Evolutionary conservation across 2,113 vertebrate genomes (phyloP).

Genomic region (Syngnathus scovelli): DNA sequence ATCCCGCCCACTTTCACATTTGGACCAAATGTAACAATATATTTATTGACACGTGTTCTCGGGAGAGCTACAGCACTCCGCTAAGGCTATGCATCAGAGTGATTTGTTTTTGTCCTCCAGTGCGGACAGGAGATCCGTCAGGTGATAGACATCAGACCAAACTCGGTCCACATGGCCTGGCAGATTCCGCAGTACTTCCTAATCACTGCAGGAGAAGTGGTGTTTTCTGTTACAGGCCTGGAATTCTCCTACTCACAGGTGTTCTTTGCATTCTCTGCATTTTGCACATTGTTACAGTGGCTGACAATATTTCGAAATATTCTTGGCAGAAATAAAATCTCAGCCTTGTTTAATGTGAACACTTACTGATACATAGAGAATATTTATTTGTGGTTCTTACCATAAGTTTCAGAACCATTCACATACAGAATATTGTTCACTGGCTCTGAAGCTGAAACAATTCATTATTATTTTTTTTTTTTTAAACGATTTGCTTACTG

Average conservation of each 20-base stretch:
- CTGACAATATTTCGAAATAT: too few relatives aligned
- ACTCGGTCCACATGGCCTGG: slow-evolving; percentile 85
- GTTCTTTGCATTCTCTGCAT: slow-evolving; percentile 4
- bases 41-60: neutral
- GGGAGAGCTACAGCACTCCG: neutral
- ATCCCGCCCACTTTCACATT: slow-evolving; percentile 52
- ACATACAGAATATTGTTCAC: neutral
- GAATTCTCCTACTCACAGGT: slow-evolving; percentile 97
- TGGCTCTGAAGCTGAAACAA: neutral
- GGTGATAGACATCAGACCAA: slow-evolving; percentile 74
- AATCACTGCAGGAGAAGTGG: slow-evolving; percentile 84
- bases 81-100: neutral
- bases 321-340: too few relatives aligned
- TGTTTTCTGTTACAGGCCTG: slow-evolving; percentile 91
- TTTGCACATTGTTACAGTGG: neutral
- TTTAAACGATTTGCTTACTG: neutral
- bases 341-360: too few relatives aligned
- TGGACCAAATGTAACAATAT: slow-evolving; percentile 30
- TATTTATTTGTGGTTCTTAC: too few relatives aligned
- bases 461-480: too few relatives aligned
- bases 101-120: slow-evolving; percentile 31
- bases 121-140: slow-evolving; percentile 26
- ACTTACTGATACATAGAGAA: too few relatives aligned
- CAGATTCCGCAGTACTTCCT: slow-evolving; percentile 95
- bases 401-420: too few relatives aligned